Evolutionary conservation across 2,888 invertebrate genomes (phyloP).

Genomic region (Lypha dubia): DNA sequence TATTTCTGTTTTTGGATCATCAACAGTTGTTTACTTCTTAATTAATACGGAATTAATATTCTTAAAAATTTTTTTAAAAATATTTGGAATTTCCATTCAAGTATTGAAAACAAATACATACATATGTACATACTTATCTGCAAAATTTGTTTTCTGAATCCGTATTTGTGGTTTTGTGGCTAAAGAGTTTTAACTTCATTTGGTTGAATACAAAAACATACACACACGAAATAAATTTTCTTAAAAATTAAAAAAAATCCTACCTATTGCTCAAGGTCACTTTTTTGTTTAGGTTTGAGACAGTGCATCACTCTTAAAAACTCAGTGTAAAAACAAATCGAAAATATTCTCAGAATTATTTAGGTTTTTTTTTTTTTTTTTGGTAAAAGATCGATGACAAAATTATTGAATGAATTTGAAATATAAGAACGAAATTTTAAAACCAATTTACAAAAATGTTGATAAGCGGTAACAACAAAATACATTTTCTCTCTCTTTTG

Average conservation of each 20-base stretch:
- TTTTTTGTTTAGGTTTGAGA: no score
- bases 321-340: background rate
- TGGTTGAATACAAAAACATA: background rate
- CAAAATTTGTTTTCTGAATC: no score
- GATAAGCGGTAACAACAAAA: constrained; percentile 1
- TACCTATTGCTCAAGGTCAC: constrained; percentile 26
- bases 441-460: constrained; percentile 18
- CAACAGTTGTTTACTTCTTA: no score
- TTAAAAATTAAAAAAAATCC: background rate
- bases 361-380: no score
- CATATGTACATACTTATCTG: no score
- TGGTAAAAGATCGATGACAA: background rate
- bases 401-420: background rate
- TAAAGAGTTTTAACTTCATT: background rate
- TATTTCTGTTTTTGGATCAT: no score
- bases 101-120: background rate
- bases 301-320: background rate
- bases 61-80: background rate
- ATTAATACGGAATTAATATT: background rate
- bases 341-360: constrained; percentile 48
- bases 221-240: background rate
- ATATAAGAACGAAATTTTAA: background rate
- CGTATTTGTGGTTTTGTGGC: constrained; percentile 19
- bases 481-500: background rate
- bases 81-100: constrained; percentile 12